Evolutionary conservation across 1,140 invertebrate species (phyloP), one percentile per base, ranked within the genome.

Genomic region (Drosophila ercepeae): DNA sequence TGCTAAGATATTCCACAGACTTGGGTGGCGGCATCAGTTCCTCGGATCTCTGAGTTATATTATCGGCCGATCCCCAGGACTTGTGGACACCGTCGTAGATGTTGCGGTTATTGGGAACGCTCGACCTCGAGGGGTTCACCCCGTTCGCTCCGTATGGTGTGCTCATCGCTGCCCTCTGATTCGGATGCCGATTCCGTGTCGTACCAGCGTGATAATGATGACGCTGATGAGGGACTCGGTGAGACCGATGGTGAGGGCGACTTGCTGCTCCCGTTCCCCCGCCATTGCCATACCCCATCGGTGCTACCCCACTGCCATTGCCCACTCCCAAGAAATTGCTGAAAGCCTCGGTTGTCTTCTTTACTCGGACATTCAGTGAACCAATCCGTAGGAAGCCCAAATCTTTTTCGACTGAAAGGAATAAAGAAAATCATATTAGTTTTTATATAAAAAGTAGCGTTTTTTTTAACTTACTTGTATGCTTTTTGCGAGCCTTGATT

Each of bases 341-440:
- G 92, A 97, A 97, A 1, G 96, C 96, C 89, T 97, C 96, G 41
- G 96, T 97, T 19, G 97, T 97, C 91, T 96, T 96, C 92, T 97
- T 97, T 82, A 97, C 96, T 86, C 96, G 94, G 34, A 97, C 96
- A 92, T 97, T 97, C 89, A 98, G 92, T 6, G 97, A 98, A 73
- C 97, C 97, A 93, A 98, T 97, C 78, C 97, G 94, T 67, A 97
- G 94, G 92, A 98, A 97, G 83, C 96, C 94, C 92, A 94, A 93
- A 92, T 97, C 96, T 93, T 96, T 96, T 92, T 97, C 96, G 95
- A 92, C 71, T 92, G 65, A 3, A 68, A 73, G 13, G 77, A 65
- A 75, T 44, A 68, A 48, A 73, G 21, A 27, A 1, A 53, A 29
- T 19, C 3, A 19, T 9, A 29, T 2, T 29, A 18, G 34, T 18